Evolutionary conservation across 2,797 vertebrate genomes (phyloP).

Genomic region (Crotalus adamanteus): DNA sequence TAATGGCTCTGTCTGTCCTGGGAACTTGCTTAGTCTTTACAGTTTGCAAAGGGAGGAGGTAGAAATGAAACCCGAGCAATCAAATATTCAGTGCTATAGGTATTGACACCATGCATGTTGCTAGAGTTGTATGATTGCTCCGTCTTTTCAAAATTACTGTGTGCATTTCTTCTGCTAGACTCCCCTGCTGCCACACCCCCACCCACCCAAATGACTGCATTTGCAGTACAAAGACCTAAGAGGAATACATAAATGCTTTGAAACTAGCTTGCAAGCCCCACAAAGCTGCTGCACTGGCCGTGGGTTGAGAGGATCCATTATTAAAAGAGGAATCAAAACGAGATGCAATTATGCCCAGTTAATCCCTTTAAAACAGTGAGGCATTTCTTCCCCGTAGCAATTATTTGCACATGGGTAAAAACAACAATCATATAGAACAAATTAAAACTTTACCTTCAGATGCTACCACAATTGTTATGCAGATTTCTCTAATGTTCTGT

Average conservation of each 20-base stretch:
- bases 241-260: slow-evolving; percentile 49
- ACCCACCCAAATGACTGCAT: not conserved
- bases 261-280: slow-evolving; percentile 33
- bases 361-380: slow-evolving; percentile 75
- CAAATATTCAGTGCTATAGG: fast-evolving
- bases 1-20: not conserved
- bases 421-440: slow-evolving; percentile 68
- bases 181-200: not conserved
- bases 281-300: slow-evolving; percentile 58
- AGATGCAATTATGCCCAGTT: slow-evolving; percentile 71
- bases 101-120: fast-evolving
- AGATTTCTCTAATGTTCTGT: slow-evolving; percentile 52
- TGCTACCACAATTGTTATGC: slow-evolving; percentile 71
- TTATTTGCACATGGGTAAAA: slow-evolving; percentile 71
- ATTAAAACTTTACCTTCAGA: slow-evolving; percentile 77
- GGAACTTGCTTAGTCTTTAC: not conserved
- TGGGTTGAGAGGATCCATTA: slow-evolving; percentile 65
- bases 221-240: slow-evolving; percentile 46
- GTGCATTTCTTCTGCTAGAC: not conserved
- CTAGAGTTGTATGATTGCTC: not conserved
- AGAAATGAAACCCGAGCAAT: fast-evolving
- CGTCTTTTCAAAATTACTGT: not conserved
- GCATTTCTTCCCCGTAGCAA: slow-evolving; percentile 64
- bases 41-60: not conserved
- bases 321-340: slow-evolving; percentile 71